Evolutionary conservation across 2,113 vertebrate genomes (phyloP).

Genomic region (Regulus satrapa): DNA sequence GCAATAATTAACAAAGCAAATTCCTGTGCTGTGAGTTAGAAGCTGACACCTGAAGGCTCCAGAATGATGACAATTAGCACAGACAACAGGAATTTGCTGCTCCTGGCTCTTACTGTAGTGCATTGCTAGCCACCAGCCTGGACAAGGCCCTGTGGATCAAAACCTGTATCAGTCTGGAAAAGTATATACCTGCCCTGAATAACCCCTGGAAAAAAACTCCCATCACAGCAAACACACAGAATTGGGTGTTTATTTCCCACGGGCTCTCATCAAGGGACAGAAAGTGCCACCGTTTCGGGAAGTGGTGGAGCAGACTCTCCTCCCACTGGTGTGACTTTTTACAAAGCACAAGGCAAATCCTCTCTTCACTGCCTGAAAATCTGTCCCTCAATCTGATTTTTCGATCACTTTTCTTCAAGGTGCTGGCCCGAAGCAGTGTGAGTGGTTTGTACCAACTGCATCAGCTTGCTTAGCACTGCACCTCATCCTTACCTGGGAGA

Average conservation of each 20-base stretch:
- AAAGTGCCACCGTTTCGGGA: background rate
- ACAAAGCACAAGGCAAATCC: background rate
- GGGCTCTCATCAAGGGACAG: background rate
- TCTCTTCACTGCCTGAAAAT: background rate
- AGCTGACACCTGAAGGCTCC: slow-evolving; percentile 14
- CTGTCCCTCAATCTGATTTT: background rate
- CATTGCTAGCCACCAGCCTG: background rate
- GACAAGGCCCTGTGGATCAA: background rate
- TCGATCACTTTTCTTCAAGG: background rate
- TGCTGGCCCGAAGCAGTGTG: background rate
- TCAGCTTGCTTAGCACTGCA: background rate
- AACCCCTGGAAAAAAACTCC: background rate
- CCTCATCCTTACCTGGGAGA: background rate
- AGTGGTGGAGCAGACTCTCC: background rate
- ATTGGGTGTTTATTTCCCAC: background rate
- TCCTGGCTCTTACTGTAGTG: background rate
- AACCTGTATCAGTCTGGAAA: background rate
- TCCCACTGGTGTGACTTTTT: background rate
- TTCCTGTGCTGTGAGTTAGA: background rate
- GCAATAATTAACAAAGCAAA: slow-evolving; percentile 24
- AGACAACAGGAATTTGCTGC: background rate
- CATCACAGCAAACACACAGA: accelerated
- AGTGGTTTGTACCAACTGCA: background rate
- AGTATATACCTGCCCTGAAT: background rate
- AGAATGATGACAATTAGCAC: background rate